Conservation (phyloP, 2,113 vertebrate species). For the Daboia siamensis region DNA sequence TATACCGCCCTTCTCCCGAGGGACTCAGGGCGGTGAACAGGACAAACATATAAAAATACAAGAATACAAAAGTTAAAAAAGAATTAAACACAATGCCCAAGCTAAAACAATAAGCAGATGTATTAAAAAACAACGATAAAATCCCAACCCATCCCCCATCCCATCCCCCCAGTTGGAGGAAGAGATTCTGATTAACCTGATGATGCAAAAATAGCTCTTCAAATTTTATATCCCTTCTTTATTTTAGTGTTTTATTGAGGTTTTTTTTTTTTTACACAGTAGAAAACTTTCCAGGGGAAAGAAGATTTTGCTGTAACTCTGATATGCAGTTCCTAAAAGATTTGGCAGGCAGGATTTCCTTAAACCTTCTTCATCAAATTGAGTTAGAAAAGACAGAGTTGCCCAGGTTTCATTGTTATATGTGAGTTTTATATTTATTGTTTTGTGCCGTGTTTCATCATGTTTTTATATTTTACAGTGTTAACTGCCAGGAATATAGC, state of each 20-base stretch:
- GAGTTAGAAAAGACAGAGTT: not conserved
- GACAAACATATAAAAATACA: no score
- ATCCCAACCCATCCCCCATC: no score
- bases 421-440: not conserved
- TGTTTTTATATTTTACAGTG: not conserved
- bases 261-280: not conserved
- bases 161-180: no score
- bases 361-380: not conserved
- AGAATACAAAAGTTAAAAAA: no score
- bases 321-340: not conserved
- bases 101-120: no score
- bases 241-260: not conserved
- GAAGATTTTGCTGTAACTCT: not conserved
- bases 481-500: not conserved
- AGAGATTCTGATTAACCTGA: not conserved
- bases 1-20: no score
- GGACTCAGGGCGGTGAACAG: no score
- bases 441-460: not conserved
- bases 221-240: not conserved
- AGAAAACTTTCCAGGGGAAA: not conserved
- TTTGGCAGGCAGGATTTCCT: not conserved
- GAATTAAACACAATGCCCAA: no score
- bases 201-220: not conserved
- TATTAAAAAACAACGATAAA: no score
- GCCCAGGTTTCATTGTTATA: not conserved